Percentiles rank a stretch among this genome's conserved stretches.
These are phyloP conservation scores for Phortica magna DNA, from an alignment of 2,888 invertebrate species.

Conservation along the genomic window DNA sequence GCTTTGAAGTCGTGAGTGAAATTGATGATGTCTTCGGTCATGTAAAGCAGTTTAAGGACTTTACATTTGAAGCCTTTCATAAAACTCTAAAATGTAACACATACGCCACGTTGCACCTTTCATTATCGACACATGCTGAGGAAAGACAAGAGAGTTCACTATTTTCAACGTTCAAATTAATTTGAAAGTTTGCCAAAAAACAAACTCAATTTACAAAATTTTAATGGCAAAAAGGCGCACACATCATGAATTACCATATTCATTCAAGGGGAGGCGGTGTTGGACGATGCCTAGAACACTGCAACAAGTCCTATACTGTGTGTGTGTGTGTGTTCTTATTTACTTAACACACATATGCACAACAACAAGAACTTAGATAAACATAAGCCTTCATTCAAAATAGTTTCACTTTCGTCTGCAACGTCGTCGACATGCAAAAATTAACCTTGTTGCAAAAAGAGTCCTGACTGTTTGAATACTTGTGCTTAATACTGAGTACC, in stretches of 20 bases:
- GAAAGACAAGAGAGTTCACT: not conserved
- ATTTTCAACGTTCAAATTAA: not conserved
- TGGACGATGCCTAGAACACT: not conserved
- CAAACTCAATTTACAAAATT: not conserved
- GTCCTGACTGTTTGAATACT: no score
- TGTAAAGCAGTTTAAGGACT: no score
- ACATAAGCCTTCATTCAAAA: not conserved
- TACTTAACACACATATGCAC: slow-evolving; percentile 4
- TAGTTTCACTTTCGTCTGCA: slow-evolving; percentile 19
- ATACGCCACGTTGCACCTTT: not conserved
- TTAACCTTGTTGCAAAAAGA: no score
- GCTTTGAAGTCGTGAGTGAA: no score
- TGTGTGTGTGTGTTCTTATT: not conserved
- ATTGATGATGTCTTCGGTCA: not conserved
- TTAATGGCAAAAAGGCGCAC: not conserved
- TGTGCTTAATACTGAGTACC: no score
- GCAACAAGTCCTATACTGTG: not conserved
- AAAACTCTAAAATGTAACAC: not conserved
- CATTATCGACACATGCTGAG: not conserved
- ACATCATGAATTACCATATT: no score
- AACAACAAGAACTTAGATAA: slow-evolving; percentile 8
- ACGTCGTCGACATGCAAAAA: no score
- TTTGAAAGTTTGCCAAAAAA: no score
- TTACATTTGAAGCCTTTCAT: no score
- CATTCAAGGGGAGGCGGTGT: not conserved